Percentiles rank a stretch among this genome's conserved stretches.
phyloP scores from a whole-genome alignment of 2,113 vertebrate genomes.

The Craseonycteris thonglongyai region DNA sequence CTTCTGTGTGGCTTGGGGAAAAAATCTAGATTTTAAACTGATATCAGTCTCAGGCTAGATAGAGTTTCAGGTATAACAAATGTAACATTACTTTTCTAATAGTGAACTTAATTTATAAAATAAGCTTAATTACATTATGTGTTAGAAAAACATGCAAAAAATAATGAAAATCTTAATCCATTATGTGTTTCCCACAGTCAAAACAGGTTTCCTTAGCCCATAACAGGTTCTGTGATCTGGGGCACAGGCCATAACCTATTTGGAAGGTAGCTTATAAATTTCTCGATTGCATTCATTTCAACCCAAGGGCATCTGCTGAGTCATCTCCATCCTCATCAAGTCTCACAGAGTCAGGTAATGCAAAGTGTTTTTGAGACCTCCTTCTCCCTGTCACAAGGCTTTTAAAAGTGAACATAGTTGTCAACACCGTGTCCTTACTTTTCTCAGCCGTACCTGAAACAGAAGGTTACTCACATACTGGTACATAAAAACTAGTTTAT shows the following conservation, averaged over 20 bases:
- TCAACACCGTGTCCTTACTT: not conserved
- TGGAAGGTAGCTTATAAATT: not conserved
- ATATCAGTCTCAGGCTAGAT: not conserved
- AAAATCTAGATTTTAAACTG: not conserved
- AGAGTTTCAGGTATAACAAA: not conserved
- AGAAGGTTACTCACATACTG: not conserved
- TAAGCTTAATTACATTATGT: not conserved
- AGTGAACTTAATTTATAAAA: not conserved
- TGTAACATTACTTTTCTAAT: not conserved
- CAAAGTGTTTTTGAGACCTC: not conserved
- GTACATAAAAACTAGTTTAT: not conserved
- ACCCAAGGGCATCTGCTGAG: not conserved
- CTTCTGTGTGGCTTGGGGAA: not conserved
- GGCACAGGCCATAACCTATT: not conserved
- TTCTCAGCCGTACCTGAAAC: not conserved
- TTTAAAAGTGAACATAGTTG: not conserved
- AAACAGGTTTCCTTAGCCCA: not conserved
- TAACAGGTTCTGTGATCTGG: not conserved
- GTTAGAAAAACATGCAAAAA: not conserved
- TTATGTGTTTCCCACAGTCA: not conserved
- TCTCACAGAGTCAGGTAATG: not conserved
- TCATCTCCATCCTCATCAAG: not conserved
- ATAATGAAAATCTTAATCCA: not conserved
- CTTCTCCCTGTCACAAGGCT: not conserved
- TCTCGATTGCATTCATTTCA: not conserved